Evolutionary conservation across 2,797 vertebrate genomes (phyloP).

Genomic region (Florisuga fusca): DNA sequence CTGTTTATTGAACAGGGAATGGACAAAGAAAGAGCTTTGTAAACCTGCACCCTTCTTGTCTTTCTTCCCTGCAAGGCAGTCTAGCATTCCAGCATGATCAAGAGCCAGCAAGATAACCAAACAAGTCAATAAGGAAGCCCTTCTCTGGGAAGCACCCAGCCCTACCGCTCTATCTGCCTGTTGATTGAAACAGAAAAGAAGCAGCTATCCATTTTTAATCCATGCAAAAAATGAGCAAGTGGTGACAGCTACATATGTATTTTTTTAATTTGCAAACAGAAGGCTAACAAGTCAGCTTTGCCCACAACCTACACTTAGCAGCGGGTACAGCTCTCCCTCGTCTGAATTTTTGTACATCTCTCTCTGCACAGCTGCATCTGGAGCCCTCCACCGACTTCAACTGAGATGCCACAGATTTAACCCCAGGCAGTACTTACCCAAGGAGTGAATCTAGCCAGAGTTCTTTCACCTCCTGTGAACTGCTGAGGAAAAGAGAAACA

Average conservation of each 20-base stretch:
- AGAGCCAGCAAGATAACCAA: neutral
- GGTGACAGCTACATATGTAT: neutral
- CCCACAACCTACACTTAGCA: neutral
- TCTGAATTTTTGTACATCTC: neutral
- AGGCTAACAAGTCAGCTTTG: neutral
- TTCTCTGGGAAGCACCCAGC: neutral
- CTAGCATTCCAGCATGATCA: neutral
- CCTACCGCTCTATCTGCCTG: neutral
- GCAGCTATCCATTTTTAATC: slow-evolving; percentile 12
- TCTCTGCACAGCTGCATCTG: neutral
- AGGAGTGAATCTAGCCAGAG: slow-evolving; percentile 84
- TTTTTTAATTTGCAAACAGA: neutral
- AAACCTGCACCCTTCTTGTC: neutral
- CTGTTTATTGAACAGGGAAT: slow-evolving; percentile 66
- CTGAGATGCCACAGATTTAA: rapidly evolving
- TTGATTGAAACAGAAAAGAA: neutral
- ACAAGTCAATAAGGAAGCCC: neutral
- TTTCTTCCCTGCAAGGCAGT: neutral
- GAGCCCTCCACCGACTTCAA: neutral
- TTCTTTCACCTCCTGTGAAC: slow-evolving; percentile 84
- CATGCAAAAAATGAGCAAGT: neutral
- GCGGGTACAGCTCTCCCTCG: neutral
- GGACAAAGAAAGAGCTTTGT: neutral
- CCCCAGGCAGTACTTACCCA: slow-evolving; percentile 81
- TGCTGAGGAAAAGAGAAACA: slow-evolving; percentile 73